Conservation (phyloP, 2,113 vertebrate species). For the Rhinoptilus africanus region DNA sequence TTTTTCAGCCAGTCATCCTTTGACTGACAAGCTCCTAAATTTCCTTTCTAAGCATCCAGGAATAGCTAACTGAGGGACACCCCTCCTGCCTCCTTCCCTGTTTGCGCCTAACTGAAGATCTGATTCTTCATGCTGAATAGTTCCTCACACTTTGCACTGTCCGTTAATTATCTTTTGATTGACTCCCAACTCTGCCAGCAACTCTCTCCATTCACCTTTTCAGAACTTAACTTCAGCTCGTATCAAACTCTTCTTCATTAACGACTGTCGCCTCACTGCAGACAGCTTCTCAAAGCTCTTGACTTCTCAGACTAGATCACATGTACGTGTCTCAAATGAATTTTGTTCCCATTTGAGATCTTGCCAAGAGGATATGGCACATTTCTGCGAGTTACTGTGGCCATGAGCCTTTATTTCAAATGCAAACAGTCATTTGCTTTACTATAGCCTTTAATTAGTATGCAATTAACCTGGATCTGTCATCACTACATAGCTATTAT, state of each 20-base stretch:
- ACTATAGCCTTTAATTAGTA: conserved; percentile 51
- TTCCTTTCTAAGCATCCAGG: background rate
- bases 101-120: background rate
- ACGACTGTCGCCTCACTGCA: background rate
- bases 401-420: conserved; percentile 26
- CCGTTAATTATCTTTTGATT: conserved; percentile 33
- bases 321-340: background rate
- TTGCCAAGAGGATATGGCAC: background rate
- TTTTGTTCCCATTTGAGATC: conserved; percentile 14
- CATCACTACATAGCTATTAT: conserved; percentile 42
- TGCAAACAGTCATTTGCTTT: conserved; percentile 54
- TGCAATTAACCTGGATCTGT: conserved; percentile 62
- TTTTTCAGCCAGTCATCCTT: background rate
- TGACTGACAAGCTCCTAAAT: background rate
- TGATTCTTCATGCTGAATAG: conserved; percentile 7
- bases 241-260: conserved; percentile 11
- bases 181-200: background rate
- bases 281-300: conserved; percentile 1
- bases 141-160: background rate
- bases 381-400: background rate
- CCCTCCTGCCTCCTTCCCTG: background rate
- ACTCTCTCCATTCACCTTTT: background rate
- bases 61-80: background rate
- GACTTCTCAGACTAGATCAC: background rate
- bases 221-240: background rate